phyloP scores from a whole-genome alignment of 2,888 invertebrate genomes.

The Malthinus seriepunctatus region DNA sequence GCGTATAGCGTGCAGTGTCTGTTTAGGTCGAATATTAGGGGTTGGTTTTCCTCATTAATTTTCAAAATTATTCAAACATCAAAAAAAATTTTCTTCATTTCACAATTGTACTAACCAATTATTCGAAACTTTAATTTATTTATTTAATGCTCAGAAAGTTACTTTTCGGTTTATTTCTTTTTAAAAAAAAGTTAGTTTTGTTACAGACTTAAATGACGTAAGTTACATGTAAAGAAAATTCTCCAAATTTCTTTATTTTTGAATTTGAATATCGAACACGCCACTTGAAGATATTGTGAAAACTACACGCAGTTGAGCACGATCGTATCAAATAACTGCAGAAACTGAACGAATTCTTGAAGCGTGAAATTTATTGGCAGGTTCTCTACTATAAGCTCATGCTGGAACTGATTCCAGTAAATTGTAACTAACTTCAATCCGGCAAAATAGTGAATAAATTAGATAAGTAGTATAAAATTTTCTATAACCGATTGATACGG shows the following conservation, averaged over 20 bases:
- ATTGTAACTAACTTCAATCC: constrained; percentile 46
- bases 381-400: constrained; percentile 37
- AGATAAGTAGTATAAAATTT: constrained; percentile 26
- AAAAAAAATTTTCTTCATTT: neutral
- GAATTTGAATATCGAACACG: constrained; percentile 27
- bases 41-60: constrained; percentile 10
- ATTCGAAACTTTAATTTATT: constrained; percentile 16
- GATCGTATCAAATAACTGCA: constrained; percentile 33
- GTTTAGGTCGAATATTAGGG: constrained; percentile 24
- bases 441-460: constrained; percentile 34
- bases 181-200: no score
- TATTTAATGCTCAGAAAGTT: constrained; percentile 7
- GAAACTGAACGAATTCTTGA: constrained; percentile 34
- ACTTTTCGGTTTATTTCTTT: constrained; percentile 1
- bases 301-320: constrained; percentile 29
- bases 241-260: constrained; percentile 26
- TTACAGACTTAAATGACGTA: constrained; percentile 14
- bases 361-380: constrained; percentile 42
- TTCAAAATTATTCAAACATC: no score
- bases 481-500: constrained; percentile 16
- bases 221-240: constrained; percentile 21
- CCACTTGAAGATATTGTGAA: constrained; percentile 24
- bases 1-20: constrained; percentile 25
- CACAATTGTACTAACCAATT: constrained; percentile 10
- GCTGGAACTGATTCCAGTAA: constrained; percentile 45